Base-by-base conservation (phyloP, 1,140 invertebrate species). In the Uloborus diversus region DNA sequence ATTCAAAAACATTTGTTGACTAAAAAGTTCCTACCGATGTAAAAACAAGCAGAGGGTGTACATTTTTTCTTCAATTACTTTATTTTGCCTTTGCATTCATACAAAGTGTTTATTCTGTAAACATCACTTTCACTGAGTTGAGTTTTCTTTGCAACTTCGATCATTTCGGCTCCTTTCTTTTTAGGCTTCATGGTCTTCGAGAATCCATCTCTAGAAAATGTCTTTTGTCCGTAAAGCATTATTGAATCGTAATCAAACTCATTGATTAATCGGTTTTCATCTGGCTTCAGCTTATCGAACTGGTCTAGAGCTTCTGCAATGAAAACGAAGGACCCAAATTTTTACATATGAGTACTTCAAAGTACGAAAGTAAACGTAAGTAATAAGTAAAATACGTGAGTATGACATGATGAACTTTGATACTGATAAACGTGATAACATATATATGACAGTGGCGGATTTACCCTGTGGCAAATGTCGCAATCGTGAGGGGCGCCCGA, bases 201-300 rank as follows among this genome's bases (percentile, higher is more conserved):
- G 2, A 33, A 51, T 14, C 84, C 82, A 53, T 86, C 85, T 17
- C 81, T 84, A 20, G 84, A 83, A 78, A 86, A 86, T 27, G 85
- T 83, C 42, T 84, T 84, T 51, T 84, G 84, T 51, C 84, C 84
- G 65, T 88, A 88, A 42, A 87, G 85, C 86, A 88, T 86, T 11
- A 88, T 83, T 9, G 85, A 85, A 2, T 85, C 84, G 79, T 86
- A 87, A 70, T 87, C 87, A 37, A 87, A 84, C 28, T 79, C 25
- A 17, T 70, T 84, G 65, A 82, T 70, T 47, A 84, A 56, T 27
- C 69, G 62, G 13, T 84, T 83, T 23, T 84, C 23, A 14, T 68
- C 23, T 3, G 71, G 83, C 14, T 68, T 64, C 20, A 83, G 33
- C n/a, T 83, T 84, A n/a, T 56, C 59, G 37, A 84, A 84, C 33